Conservation (phyloP, 2,888 invertebrate genomes). For the Omphaloscelis lunosa region DNA sequence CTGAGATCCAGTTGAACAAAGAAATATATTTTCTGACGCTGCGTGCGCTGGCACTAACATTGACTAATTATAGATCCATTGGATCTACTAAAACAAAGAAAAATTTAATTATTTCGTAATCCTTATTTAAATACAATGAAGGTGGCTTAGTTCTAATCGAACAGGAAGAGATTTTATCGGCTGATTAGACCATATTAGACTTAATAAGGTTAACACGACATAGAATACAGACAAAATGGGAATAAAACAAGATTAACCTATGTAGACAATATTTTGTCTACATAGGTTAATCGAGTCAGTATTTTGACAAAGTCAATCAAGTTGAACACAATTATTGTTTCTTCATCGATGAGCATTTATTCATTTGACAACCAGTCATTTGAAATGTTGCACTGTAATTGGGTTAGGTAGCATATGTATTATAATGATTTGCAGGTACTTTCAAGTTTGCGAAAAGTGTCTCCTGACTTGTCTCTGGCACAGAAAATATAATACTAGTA, state of each 20-base stretch:
- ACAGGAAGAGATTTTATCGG: not conserved
- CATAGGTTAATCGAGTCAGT: slow-evolving; percentile 1
- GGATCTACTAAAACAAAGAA: not conserved
- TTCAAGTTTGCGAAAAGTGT: not conserved
- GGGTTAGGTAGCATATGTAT: not conserved
- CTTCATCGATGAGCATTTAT: not conserved
- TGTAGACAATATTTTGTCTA: not conserved
- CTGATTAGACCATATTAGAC: too few relatives aligned
- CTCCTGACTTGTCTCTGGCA: not conserved
- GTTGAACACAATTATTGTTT: not conserved
- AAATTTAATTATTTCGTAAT: not conserved
- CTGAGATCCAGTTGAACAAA: not conserved
- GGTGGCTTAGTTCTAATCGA: not conserved
- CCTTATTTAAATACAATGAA: slow-evolving; percentile 11
- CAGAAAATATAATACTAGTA: too few relatives aligned
- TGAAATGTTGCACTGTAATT: not conserved
- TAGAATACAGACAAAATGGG: not conserved
- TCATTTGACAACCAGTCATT: not conserved
- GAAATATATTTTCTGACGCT: not conserved
- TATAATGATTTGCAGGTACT: too few relatives aligned
- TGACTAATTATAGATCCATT: not conserved
- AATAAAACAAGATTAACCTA: not conserved
- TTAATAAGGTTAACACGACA: slow-evolving; percentile 2
- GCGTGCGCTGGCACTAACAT: not conserved
- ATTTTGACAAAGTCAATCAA: slow-evolving; percentile 1